Conservation (phyloP, 2,113 vertebrate species). For the Mus spicilegus region DNA sequence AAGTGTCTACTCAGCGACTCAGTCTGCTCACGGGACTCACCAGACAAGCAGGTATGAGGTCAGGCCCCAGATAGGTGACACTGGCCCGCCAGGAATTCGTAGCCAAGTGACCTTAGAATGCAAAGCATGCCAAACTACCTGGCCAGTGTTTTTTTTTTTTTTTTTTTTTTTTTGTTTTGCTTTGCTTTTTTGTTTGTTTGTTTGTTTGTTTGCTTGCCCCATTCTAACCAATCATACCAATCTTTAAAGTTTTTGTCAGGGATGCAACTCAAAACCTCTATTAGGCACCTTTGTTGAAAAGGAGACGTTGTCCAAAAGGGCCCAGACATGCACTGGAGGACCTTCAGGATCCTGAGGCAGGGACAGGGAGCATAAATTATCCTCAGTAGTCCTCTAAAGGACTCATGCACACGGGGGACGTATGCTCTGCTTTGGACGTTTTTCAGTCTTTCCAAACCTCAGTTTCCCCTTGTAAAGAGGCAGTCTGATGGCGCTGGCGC, state of each 20-base stretch:
- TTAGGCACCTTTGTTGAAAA: background rate
- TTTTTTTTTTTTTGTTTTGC: too few relatives aligned
- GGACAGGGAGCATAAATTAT: too few relatives aligned
- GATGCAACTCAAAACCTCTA: background rate
- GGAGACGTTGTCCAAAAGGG: accelerated
- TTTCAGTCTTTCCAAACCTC: constrained; percentile 7
- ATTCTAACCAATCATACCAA: background rate
- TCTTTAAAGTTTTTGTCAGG: background rate
- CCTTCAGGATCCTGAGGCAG: background rate
- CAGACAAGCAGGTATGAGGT: background rate
- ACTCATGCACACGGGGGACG: background rate
- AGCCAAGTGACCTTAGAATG: background rate
- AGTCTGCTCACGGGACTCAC: background rate
- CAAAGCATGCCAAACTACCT: background rate
- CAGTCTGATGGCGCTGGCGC: background rate
- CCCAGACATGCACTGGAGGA: background rate
- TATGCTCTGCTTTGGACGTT: background rate
- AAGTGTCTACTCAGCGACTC: background rate
- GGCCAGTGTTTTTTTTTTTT: background rate
- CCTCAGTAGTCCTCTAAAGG: background rate
- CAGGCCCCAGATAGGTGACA: background rate
- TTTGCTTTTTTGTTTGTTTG: too few relatives aligned
- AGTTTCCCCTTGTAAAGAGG: constrained; percentile 55
- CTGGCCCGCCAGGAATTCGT: background rate
- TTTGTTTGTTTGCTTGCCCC: background rate